Base-by-base conservation (phyloP, 2,888 invertebrate genomes). In the Caenorhabditis sulstoni region DNA sequence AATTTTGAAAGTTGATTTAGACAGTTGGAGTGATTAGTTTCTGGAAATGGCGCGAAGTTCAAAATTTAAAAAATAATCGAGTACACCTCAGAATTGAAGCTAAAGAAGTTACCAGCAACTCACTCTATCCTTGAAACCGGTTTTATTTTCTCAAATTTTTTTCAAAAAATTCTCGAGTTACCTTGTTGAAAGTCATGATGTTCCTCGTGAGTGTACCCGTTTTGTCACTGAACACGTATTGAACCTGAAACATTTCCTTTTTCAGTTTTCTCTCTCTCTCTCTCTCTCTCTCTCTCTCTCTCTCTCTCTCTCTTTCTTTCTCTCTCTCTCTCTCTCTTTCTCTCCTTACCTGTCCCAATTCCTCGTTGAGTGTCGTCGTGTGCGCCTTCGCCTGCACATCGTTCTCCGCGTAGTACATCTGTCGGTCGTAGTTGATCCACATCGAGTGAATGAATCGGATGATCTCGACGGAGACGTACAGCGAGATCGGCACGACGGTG, bases 201-300 rank as follows among this genome's bases (percentile, higher is more conserved):
- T 99, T 99, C 93, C 97, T 97, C 35, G 99, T 99, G 73, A 99
- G 93, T 14, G 99, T 99, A 88, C 99, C 99, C 81, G 99, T 99
- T 93, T 99, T 99, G 92, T 99, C 99, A 59, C 97, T 97, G 93
- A 99, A 99, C 91, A 99, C 95, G 92, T 99, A 99, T 92, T 99
- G 96, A 90, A 99, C 97, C 93, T 98, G 97, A 86, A 97, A 75
- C 12, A 12, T 1, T 7, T 35, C 9, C 18, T 11, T 29, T 50
- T 53, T 45, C 20, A 35, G 20, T n/a, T 3, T 16, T 14, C 37
- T 18, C 18, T 5, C 7, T 16, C 16, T 39, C 16, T 22, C 44
- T 11, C 16, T 39, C 8, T 7, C 16, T 37, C 29, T n/a, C n/a
- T n/a, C n/a, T n/a, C n/a, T n/a, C n/a, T n/a, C n/a, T n/a, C n/a